These are phyloP conservation scores for Microdon myrmicae DNA, from an alignment of 2,888 invertebrate genomes.

Conservation along the genomic window DNA sequence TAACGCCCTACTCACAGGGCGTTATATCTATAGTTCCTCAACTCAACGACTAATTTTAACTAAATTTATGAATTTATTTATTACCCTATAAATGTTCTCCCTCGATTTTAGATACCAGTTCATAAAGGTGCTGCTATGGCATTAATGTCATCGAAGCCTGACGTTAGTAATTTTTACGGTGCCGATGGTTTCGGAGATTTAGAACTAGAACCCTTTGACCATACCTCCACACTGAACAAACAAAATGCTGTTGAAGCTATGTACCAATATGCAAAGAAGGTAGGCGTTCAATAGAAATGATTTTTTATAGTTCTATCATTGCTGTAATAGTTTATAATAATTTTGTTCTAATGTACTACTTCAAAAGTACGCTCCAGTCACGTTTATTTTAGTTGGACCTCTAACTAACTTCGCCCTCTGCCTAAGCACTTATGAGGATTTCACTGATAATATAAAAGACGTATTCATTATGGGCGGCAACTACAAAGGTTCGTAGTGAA, in stretches of 20 bases:
- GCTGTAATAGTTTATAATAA: no score
- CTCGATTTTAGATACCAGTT: conserved; percentile 55
- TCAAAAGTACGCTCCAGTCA: conserved; percentile 66
- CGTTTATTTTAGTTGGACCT: conserved; percentile 75
- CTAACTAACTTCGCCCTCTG: conserved; percentile 83
- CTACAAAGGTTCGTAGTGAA: conserved; percentile 70
- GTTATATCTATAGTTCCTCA: no score
- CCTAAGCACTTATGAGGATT: conserved; percentile 73
- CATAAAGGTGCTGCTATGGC: conserved; percentile 56
- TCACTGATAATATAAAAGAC: conserved; percentile 73
- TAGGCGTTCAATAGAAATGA: conserved; percentile 56
- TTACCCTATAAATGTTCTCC: no score
- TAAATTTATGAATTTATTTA: no score
- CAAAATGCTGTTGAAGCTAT: conserved; percentile 73
- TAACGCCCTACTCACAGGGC: no score
- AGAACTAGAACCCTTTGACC: conserved; percentile 64
- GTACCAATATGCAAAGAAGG: conserved; percentile 71
- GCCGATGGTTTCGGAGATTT: conserved; percentile 77
- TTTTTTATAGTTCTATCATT: not conserved
- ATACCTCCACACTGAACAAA: conserved; percentile 64
- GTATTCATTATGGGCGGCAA: conserved; percentile 85
- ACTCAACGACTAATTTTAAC: no score
- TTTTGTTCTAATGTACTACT: conserved; percentile 58
- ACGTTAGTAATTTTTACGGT: conserved; percentile 67
- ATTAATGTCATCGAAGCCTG: conserved; percentile 58